Evolutionary conservation across 1,140 invertebrate genomes (phyloP), one percentile per base, ranked within the genome.

Genomic region (Penaeus indicus): DNA sequence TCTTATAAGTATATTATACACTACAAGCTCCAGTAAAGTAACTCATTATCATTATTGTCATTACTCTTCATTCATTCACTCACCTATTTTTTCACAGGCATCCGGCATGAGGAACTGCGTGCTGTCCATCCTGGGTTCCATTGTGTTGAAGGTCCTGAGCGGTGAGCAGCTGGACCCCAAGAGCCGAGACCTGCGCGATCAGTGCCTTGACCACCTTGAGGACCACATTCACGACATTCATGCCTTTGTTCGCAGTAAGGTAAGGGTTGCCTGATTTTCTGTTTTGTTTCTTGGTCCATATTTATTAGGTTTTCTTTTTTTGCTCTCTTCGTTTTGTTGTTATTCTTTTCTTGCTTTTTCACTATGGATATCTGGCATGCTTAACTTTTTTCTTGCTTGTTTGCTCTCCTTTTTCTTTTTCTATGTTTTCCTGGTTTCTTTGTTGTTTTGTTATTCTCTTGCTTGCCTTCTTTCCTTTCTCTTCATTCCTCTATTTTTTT

Each of bases 221-320:
- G 95, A 96, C n/a, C 97, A 98, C 92, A 94, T 97, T 75, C 94
- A 96, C 90, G 97, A 98, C 92, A 91, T 94, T 1, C 95, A 97
- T 91, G 96, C 97, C 7, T 97, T 96, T 92, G 97, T 97, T 1
- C 94, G 97, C 84, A 95, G 96, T 72, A 96, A 96, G 93, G 95
- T 94, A 61, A 79, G 85, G 25, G 16, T 18, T 21, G 22, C 21
- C 18, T 38, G 21, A 67, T 67, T 19, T 79, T 47, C 27, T 22
- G 21, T 61, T 84, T 67, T 38, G 11, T 89, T 8, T 18, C 47
- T 27, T 84, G n/a, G 1, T 67, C 25, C 21, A 21, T 32, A 62
- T 63, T 54, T 13, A 7, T 89, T 27, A 78, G 38, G 22, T 75
- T 1, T 19, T 80, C 32, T 25, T 16, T 80, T 25, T 69, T 69